Evolutionary conservation across 2,113 vertebrate species (phyloP).

Genomic region (Piaya cayana): DNA sequence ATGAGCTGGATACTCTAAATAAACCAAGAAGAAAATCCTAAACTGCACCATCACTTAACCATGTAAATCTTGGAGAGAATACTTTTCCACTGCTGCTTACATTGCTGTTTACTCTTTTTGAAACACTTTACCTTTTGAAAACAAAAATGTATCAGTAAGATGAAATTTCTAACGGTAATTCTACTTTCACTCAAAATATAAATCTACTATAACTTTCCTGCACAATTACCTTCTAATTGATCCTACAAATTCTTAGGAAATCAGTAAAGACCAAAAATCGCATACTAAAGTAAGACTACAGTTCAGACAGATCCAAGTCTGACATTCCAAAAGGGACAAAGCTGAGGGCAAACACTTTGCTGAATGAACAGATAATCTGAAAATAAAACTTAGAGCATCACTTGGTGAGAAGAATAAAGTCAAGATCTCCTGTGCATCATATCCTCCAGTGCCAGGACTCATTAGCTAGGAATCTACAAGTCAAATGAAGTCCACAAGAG

Average conservation of each 20-base stretch:
- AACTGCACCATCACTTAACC: neutral
- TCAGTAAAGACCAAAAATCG: neutral
- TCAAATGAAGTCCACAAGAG: neutral
- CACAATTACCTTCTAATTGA: neutral
- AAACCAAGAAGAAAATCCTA: neutral
- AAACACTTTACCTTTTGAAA: neutral
- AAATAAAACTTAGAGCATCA: neutral
- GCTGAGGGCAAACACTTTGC: neutral
- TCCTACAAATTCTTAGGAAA: neutral
- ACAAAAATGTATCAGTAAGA: neutral
- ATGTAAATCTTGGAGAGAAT: neutral
- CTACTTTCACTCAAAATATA: neutral
- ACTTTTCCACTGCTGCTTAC: neutral
- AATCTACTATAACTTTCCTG: neutral
- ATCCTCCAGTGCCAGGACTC: neutral
- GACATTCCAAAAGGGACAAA: neutral
- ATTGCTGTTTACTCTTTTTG: neutral
- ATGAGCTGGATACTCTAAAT: neutral
- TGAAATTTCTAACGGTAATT: neutral
- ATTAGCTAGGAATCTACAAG: neutral
- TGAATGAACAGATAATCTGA: neutral
- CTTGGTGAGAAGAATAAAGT: neutral
- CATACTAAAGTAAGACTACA: neutral
- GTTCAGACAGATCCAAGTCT: neutral
- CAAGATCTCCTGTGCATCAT: neutral